Percentiles rank a stretch among this genome's conserved stretches.
Conservation (phyloP, 2,797 vertebrate genomes). For the Threskiornis aethiopicus region DNA sequence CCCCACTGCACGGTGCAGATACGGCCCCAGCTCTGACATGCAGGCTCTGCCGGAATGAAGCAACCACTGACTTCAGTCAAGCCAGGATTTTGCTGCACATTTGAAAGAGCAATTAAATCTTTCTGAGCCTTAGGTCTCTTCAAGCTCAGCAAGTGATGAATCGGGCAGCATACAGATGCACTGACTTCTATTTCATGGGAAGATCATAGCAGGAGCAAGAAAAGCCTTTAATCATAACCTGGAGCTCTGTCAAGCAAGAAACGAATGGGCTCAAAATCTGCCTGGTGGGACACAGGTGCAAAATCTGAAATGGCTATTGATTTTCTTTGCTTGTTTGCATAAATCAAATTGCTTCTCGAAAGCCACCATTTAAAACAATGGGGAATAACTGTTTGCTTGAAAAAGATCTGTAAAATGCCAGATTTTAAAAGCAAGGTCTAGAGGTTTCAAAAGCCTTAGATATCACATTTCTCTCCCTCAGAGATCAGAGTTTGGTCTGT, state of each 20-base stretch:
- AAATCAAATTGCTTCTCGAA: neutral
- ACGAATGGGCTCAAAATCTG: neutral
- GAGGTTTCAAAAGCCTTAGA: neutral
- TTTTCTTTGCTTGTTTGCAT: neutral
- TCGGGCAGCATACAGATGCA: neutral
- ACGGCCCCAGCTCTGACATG: neutral
- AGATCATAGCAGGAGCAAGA: neutral
- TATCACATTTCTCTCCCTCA: neutral
- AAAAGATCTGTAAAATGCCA: neutral
- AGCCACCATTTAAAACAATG: neutral
- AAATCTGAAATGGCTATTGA: neutral
- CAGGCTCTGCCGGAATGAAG: neutral
- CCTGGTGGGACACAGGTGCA: neutral
- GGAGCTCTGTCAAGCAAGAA: neutral
- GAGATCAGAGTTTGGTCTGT: neutral
- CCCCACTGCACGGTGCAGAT: accelerated
- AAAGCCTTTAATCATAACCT: neutral
- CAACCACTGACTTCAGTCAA: neutral
- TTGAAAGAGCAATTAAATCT: neutral
- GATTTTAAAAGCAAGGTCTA: neutral
- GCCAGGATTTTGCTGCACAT: neutral
- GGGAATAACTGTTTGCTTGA: neutral
- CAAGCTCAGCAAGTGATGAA: neutral
- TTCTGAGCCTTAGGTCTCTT: neutral
- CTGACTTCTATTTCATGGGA: neutral